phyloP scores from a whole-genome alignment of 2,113 vertebrate species.

The Poeciliopsis turrubarensis region DNA sequence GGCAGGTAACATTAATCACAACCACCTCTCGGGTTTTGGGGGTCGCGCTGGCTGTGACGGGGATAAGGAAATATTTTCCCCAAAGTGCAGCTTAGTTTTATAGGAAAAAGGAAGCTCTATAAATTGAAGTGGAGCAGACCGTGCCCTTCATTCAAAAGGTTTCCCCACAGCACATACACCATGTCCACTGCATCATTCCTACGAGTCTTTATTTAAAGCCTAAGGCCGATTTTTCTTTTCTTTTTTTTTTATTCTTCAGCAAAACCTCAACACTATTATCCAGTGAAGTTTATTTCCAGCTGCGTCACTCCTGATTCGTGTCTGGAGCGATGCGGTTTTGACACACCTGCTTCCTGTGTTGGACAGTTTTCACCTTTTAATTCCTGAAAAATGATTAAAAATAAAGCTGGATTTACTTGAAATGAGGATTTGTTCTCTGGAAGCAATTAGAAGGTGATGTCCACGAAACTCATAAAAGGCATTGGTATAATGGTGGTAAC shows the following conservation, averaged over 20 bases:
- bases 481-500: conserved; percentile 64
- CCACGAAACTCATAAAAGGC: conserved; percentile 60
- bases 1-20: conserved; percentile 52
- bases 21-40: conserved; percentile 57
- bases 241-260: not conserved
- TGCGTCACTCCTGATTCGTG: conserved; percentile 50
- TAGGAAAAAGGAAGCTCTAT: conserved; percentile 41
- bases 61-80: conserved; percentile 43
- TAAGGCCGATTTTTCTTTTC: conserved; percentile 24
- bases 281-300: conserved; percentile 48
- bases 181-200: conserved; percentile 43
- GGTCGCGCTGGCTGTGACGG: conserved; percentile 49
- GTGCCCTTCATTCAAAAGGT: conserved; percentile 25
- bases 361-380: conserved; percentile 34
- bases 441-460: conserved; percentile 66
- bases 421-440: conserved; percentile 58
- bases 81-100: conserved; percentile 52
- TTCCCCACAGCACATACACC: conserved; percentile 36
- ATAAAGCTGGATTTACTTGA: conserved; percentile 49
- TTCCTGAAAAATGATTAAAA: conserved; percentile 45
- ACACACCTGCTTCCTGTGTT: conserved; percentile 32
- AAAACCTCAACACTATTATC: conserved; percentile 32
- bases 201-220: conserved; percentile 45
- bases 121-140: conserved; percentile 47
- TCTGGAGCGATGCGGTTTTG: conserved; percentile 34